Evolutionary conservation across 2,113 vertebrate species (phyloP), one percentile per base, ranked within the genome.

Genomic region (Tragelaphus buxtoni): DNA sequence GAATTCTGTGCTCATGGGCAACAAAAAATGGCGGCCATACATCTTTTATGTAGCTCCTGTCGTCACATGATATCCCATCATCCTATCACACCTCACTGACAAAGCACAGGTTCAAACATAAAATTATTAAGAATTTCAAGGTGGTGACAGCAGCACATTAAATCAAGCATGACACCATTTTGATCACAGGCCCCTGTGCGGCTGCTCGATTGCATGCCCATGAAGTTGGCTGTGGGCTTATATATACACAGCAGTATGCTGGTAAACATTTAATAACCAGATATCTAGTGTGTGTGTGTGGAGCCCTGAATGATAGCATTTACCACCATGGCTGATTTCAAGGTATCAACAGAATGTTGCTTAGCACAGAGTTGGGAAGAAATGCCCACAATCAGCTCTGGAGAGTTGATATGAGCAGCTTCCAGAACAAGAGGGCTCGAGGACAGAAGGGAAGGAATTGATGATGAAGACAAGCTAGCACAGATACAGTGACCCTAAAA

Each of bases 41-140:
- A 1, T 26, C 5, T 45, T 22, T 9, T 32, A n/a, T 26, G 1
- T 24, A 30, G 60, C 4, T 7, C 55, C 2, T 88, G 42, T 76
- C 28, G 3, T 58, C 76, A 69, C 0, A 0, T 0, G 4, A 53
- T 6, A 79, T 61, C 69, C 69, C 2, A 9, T 61, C 22, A 12
- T 47, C n/a, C 28, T 30, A 9, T 55, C 10, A 60, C 8, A 58
- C 55, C 72, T 96, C 11, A 55, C 47, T 87, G 53, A 58, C 28
- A 63, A 77, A 91, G 69, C 45, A 24, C 22, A 35, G 55, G 51
- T 45, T 90, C 80, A 69, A 80, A 76, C 32, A 42, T 45, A 32
- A 85, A 58, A 60, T 92, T 49, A 86, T 51, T 87, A 90, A 89
- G 32, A 60, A 76, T 77, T 84, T 96, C 76, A 90, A 88, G 49